These are phyloP conservation scores for Psittacula derbiana DNA, from an alignment of 2,797 vertebrate species.

Conservation along the genomic window DNA sequence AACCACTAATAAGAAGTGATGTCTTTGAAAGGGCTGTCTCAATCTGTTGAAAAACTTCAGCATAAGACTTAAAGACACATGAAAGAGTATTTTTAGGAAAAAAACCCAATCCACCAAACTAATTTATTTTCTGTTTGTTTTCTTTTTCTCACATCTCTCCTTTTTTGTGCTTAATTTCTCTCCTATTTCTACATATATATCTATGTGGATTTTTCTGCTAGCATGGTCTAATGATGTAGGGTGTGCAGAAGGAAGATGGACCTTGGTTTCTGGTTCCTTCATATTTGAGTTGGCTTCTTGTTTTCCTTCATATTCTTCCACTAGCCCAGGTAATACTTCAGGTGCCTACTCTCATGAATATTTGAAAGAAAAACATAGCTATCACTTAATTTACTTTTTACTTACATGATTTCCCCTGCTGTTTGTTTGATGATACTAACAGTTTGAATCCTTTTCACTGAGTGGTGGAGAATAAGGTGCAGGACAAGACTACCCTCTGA, in stretches of 20 bases:
- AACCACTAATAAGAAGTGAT: constrained; percentile 49
- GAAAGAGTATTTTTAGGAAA: neutral
- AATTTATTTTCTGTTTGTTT: neutral
- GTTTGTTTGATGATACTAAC: neutral
- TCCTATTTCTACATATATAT: neutral
- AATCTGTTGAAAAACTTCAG: constrained; percentile 27
- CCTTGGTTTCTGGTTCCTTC: neutral
- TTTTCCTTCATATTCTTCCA: neutral
- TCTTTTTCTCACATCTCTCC: neutral
- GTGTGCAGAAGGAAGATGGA: neutral
- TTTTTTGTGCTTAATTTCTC: neutral
- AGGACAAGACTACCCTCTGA: accelerated
- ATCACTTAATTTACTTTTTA: neutral
- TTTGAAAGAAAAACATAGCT: neutral
- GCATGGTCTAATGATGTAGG: neutral
- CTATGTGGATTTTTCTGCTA: neutral
- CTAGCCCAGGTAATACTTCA: neutral
- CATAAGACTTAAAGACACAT: neutral
- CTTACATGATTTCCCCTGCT: neutral
- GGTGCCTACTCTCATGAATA: neutral
- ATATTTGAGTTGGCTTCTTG: neutral
- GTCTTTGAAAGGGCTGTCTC: constrained; percentile 35
- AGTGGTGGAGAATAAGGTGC: neutral
- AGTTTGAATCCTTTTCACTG: neutral
- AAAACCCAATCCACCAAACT: neutral